Percentiles rank a stretch among this genome's conserved stretches.
Evolutionary conservation across 2,797 vertebrate genomes (phyloP).

Genomic region (Pipistrellus pygmaeus): DNA sequence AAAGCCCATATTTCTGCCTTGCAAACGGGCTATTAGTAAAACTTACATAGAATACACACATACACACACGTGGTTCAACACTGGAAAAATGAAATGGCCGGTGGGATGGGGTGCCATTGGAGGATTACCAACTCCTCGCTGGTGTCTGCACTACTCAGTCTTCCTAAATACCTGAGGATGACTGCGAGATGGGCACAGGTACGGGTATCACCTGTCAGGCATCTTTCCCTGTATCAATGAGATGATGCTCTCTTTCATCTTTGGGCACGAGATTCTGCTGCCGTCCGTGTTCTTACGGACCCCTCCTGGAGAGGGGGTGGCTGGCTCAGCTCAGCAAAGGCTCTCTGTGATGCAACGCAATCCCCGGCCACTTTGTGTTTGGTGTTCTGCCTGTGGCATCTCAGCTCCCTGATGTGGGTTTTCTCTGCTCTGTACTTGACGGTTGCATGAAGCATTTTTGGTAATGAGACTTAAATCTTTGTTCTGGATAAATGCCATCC

Average conservation of each 20-base stretch:
- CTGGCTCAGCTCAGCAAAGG: background rate
- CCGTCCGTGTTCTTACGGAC: background rate
- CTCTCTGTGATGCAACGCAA: background rate
- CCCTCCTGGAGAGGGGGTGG: background rate
- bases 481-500: conserved; percentile 44
- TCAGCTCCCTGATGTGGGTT: conserved; percentile 8
- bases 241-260: background rate
- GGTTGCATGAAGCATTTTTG: conserved; percentile 48
- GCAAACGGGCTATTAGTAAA: background rate
- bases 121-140: background rate
- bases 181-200: background rate
- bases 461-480: conserved; percentile 65
- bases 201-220: background rate
- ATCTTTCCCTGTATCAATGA: background rate
- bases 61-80: background rate
- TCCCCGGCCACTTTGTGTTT: background rate
- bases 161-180: background rate
- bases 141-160: background rate
- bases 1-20: background rate
- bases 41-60: background rate
- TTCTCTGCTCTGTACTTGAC: conserved; percentile 46
- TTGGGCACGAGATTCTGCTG: background rate
- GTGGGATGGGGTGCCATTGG: background rate
- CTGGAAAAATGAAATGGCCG: background rate
- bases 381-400: conserved; percentile 41